A percentile compares a stretch with the other conserved stretches of the same genome.
These are phyloP conservation scores for Brachypodius melanocephalos DNA, from an alignment of 2,113 vertebrate species.

Conservation along the genomic window DNA sequence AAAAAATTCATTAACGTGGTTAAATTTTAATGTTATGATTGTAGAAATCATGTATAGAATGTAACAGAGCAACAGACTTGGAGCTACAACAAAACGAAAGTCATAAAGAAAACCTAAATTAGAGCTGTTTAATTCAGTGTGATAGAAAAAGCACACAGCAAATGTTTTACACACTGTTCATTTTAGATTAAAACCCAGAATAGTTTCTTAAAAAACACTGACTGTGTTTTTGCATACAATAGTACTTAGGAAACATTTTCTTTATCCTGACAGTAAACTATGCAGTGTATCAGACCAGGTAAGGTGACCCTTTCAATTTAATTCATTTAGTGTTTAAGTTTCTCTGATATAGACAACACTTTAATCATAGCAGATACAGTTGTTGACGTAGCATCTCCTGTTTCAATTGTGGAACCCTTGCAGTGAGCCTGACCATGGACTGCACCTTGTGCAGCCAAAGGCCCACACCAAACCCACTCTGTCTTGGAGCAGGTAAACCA, in stretches of 20 bases:
- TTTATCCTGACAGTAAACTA: background rate
- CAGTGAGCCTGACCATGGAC: background rate
- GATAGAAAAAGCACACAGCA: background rate
- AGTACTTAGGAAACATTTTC: background rate
- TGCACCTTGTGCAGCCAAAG: background rate
- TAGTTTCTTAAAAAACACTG: background rate
- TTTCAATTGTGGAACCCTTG: background rate
- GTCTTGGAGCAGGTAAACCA: background rate
- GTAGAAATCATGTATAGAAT: background rate
- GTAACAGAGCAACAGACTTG: background rate
- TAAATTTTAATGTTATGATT: background rate
- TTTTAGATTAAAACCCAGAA: background rate
- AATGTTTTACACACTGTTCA: background rate
- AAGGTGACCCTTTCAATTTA: background rate
- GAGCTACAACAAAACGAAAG: background rate
- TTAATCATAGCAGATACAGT: slow-evolving; percentile 8
- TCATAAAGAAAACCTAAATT: background rate
- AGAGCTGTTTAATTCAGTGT: background rate
- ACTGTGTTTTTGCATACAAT: background rate
- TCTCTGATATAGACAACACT: background rate
- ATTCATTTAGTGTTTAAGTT: background rate
- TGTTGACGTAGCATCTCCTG: background rate
- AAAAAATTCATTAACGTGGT: background rate
- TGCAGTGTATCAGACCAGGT: background rate
- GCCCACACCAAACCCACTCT: background rate